These are phyloP conservation scores for Lophotis ruficrista DNA, from an alignment of 2,113 vertebrate genomes.

Conservation along the genomic window DNA sequence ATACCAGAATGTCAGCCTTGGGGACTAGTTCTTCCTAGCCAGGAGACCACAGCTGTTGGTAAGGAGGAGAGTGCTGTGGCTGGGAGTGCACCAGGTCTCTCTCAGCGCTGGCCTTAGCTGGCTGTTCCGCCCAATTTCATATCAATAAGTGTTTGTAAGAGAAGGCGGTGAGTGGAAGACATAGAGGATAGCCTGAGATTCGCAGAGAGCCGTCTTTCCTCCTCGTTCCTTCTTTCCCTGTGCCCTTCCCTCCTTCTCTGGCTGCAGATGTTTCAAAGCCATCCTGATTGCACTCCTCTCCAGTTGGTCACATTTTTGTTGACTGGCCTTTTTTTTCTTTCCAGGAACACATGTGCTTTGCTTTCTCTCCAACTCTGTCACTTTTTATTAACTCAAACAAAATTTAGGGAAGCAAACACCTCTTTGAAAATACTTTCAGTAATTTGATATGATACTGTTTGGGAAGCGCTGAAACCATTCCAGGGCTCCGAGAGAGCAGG, in stretches of 20 bases:
- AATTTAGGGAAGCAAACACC: constrained; percentile 4
- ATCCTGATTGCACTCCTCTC: neutral
- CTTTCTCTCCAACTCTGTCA: constrained; percentile 44
- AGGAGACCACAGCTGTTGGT: rapidly evolving
- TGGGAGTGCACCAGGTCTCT: neutral
- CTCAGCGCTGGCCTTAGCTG: neutral
- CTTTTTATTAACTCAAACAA: constrained; percentile 38
- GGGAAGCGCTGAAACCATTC: constrained; percentile 40
- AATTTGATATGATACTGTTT: constrained; percentile 49
- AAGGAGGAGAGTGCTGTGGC: neutral
- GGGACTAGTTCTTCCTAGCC: neutral
- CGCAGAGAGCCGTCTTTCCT: neutral
- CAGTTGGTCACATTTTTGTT: constrained; percentile 27
- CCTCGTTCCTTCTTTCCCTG: rapidly evolving
- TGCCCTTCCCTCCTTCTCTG: neutral
- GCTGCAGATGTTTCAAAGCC: neutral
- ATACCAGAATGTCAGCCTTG: neutral
- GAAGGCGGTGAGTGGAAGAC: neutral
- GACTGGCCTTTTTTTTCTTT: neutral
- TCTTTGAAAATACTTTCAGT: constrained; percentile 45
- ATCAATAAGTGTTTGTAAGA: neutral
- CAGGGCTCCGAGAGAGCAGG: constrained; percentile 13
- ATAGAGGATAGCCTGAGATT: neutral
- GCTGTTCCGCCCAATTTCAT: neutral
- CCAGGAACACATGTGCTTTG: constrained; percentile 24